phyloP scores from a whole-genome alignment of 2,888 invertebrate genomes.

The Galerucella nymphaeae region DNA sequence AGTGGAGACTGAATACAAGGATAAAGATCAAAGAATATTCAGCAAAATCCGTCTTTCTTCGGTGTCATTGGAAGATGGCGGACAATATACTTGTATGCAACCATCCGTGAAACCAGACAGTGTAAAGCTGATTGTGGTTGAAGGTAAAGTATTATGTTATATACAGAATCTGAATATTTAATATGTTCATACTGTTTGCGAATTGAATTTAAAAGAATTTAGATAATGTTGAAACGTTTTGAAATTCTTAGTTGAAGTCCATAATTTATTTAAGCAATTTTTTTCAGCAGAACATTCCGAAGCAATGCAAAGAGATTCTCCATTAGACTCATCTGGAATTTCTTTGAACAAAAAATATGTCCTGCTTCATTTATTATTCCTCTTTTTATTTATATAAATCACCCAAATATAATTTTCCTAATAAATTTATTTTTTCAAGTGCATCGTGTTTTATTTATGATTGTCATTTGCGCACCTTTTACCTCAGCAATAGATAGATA shows the following conservation, averaged over 20 bases:
- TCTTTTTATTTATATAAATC: slow-evolving; percentile 29
- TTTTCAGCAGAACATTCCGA: slow-evolving; percentile 68
- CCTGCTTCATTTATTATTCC: slow-evolving; percentile 8
- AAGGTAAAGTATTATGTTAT: slow-evolving; percentile 66
- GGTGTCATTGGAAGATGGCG: slow-evolving; percentile 68
- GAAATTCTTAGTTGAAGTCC: too few species aligned
- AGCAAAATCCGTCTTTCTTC: slow-evolving; percentile 72
- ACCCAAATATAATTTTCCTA: slow-evolving; percentile 7
- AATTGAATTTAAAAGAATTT: not conserved
- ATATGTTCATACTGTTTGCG: not conserved
- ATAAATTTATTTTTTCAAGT: not conserved
- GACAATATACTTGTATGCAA: slow-evolving; percentile 75
- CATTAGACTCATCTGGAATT: slow-evolving; percentile 54
- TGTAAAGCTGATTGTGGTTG: slow-evolving; percentile 73
- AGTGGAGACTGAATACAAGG: slow-evolving; percentile 73
- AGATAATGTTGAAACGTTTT: not conserved
- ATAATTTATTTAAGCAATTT: not conserved
- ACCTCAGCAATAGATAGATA: too few species aligned
- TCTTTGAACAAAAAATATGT: not conserved
- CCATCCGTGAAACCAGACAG: slow-evolving; percentile 70
- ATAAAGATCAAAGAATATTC: slow-evolving; percentile 66
- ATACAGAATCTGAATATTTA: slow-evolving; percentile 10
- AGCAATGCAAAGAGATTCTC: slow-evolving; percentile 74
- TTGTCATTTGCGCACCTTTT: too few species aligned
- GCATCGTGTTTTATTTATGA: not conserved